Percentiles rank a stretch among this genome's conserved stretches.
Conservation (phyloP, 2,888 invertebrate species). For the Heliconius cydno region DNA sequence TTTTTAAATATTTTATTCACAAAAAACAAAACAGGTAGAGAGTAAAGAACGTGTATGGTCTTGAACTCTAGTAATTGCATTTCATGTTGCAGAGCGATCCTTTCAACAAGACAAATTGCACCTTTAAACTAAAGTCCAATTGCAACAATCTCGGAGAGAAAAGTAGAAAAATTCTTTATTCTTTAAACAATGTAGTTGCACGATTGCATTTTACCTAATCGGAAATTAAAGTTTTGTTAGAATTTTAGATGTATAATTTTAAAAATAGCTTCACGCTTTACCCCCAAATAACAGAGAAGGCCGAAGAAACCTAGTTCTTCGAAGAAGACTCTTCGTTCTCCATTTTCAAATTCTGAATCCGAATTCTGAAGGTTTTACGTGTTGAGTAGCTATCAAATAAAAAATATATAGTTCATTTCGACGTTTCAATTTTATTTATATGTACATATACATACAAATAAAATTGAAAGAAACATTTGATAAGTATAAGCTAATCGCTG, state of each 20-base stretch:
- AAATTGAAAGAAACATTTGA: too few relatives aligned
- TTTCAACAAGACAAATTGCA: conserved; percentile 11
- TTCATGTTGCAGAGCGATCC: neutral
- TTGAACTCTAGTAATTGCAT: neutral
- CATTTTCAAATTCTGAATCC: too few relatives aligned
- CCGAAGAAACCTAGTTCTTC: too few relatives aligned
- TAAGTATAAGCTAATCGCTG: neutral
- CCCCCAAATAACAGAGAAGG: neutral
- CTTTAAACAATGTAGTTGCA: neutral
- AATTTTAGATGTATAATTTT: neutral
- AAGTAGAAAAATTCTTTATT: neutral
- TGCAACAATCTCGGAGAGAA: neutral
- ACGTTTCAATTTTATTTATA: neutral
- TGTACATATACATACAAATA: too few relatives aligned
- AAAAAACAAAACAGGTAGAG: neutral
- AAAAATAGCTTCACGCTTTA: neutral
- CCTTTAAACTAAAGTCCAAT: conserved; percentile 7
- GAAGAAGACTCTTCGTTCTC: too few relatives aligned
- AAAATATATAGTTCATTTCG: too few relatives aligned
- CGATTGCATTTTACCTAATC: neutral
- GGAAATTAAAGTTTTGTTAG: neutral
- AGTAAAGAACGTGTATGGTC: neutral
- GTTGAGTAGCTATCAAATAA: neutral
- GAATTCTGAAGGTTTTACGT: neutral
- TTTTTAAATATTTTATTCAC: neutral